Percentiles rank a stretch among this genome's conserved stretches.
phyloP scores from a whole-genome alignment of 2,888 invertebrate species.

The Scaptodrosophila latifasciaeformis region DNA sequence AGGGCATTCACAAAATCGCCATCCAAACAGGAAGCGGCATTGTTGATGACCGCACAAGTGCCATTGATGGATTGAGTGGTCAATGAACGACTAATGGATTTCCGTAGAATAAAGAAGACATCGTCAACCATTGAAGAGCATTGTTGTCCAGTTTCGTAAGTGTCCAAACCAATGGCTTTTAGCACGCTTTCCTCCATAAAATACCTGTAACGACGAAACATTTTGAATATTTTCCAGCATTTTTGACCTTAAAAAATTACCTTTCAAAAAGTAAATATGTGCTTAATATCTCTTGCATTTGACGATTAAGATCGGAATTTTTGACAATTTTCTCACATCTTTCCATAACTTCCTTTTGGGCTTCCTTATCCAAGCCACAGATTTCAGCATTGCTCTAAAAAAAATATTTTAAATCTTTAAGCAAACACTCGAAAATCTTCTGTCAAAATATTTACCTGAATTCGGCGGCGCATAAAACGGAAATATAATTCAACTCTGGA shows the following conservation, averaged over 20 bases:
- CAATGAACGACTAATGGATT: constrained; percentile 95
- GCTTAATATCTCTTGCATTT: constrained; percentile 88
- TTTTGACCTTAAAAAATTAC: constrained; percentile 65
- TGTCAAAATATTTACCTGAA: constrained; percentile 78
- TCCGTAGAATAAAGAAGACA: constrained; percentile 96
- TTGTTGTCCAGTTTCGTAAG: constrained; percentile 82
- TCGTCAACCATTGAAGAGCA: constrained; percentile 97
- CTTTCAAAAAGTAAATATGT: constrained; percentile 94
- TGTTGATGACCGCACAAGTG: constrained; percentile 96
- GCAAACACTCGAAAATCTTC: no score
- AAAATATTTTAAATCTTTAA: constrained; percentile 1
- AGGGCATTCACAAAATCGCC: constrained; percentile 86
- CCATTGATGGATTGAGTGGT: constrained; percentile 95
- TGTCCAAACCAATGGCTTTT: constrained; percentile 90
- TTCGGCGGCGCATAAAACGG: constrained; percentile 87
- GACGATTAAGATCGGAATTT: constrained; percentile 83
- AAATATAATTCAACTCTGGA: constrained; percentile 93
- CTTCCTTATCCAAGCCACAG: constrained; percentile 76
- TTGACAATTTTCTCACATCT: constrained; percentile 81
- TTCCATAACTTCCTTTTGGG: constrained; percentile 75
- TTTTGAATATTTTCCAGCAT: background rate
- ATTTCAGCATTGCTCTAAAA: constrained; percentile 80
- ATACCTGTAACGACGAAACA: constrained; percentile 77
- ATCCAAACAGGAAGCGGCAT: constrained; percentile 91
- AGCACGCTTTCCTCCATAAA: constrained; percentile 96